Conservation (phyloP, 2,113 vertebrate species). For the Perognathus longimembris region DNA sequence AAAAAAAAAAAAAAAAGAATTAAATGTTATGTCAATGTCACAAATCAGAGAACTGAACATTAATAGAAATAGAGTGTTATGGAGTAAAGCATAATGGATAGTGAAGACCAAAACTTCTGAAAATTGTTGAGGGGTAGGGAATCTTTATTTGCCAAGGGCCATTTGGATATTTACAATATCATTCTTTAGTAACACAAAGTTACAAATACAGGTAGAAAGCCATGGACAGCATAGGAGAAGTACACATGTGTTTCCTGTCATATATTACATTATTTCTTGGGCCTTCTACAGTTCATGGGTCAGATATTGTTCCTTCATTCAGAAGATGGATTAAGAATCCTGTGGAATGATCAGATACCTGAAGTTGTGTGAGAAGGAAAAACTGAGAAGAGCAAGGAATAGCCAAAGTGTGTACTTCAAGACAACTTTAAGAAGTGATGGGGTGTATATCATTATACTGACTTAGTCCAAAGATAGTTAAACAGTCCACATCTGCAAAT, state of each 20-base stretch:
- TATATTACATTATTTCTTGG: too few species aligned
- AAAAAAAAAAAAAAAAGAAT: too few species aligned
- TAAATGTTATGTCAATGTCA: conserved; percentile 49
- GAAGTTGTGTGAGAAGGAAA: background rate
- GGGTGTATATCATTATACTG: background rate
- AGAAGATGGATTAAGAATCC: conserved; percentile 43
- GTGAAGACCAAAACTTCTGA: conserved; percentile 40
- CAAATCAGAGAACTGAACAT: conserved; percentile 19
- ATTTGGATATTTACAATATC: too few species aligned
- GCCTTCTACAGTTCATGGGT: too few species aligned
- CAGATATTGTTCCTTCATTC: background rate
- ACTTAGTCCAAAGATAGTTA: background rate
- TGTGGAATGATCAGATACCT: conserved; percentile 17
- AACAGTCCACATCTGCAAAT: background rate
- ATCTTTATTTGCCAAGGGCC: too few species aligned
- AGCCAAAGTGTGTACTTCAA: background rate
- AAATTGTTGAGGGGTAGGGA: conserved; percentile 46
- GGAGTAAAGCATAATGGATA: conserved; percentile 14
- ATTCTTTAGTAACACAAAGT: too few species aligned
- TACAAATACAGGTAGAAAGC: too few species aligned
- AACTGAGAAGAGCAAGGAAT: background rate
- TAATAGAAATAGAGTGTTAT: conserved; percentile 25
- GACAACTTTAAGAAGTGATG: background rate
- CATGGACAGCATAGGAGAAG: too few species aligned
- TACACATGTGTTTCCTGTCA: too few species aligned